Percentiles rank a stretch among this genome's conserved stretches.
These are phyloP conservation scores for Teleiodes luculella DNA, from an alignment of 2,888 invertebrate genomes.

Conservation along the genomic window DNA sequence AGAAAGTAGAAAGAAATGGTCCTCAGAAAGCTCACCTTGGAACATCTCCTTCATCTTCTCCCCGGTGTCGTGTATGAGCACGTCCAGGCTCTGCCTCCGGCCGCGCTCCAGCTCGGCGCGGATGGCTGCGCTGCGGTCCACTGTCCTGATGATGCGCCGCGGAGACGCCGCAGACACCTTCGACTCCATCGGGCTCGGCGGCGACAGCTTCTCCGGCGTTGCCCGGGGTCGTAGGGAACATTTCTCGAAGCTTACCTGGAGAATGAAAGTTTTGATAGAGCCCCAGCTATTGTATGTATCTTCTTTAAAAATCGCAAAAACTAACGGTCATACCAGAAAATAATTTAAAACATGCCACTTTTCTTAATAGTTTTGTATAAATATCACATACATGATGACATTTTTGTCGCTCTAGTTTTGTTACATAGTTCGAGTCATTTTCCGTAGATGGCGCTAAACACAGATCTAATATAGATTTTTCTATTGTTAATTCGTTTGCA, in stretches of 20 bases:
- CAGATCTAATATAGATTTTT: too few species aligned
- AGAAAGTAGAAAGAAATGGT: too few species aligned
- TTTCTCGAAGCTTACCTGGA: slow-evolving; percentile 74
- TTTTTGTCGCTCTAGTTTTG: too few species aligned
- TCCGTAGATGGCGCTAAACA: too few species aligned
- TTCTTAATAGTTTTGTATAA: too few species aligned
- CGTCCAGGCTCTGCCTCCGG: slow-evolving; percentile 86
- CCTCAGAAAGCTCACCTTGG: slow-evolving; percentile 85
- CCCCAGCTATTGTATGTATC: too few species aligned
- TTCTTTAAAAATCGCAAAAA: too few species aligned
- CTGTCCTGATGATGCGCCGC: slow-evolving; percentile 49
- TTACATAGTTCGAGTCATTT: too few species aligned
- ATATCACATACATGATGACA: too few species aligned
- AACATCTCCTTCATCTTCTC: slow-evolving; percentile 90
- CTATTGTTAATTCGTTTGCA: too few species aligned
- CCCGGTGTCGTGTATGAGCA: slow-evolving; percentile 85
- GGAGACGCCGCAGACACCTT: slow-evolving; percentile 58
- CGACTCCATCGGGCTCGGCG: slow-evolving; percentile 54
- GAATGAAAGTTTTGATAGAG: background rate
- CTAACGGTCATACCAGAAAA: too few species aligned
- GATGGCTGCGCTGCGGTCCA: slow-evolving; percentile 33
- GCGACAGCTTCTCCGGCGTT: slow-evolving; percentile 57
- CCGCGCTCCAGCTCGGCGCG: slow-evolving; percentile 47
- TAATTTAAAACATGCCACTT: too few species aligned
- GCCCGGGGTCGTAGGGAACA: slow-evolving; percentile 70